These are phyloP conservation scores for Oplegnathus fasciatus DNA, from an alignment of 2,113 vertebrate genomes.

Conservation along the genomic window DNA sequence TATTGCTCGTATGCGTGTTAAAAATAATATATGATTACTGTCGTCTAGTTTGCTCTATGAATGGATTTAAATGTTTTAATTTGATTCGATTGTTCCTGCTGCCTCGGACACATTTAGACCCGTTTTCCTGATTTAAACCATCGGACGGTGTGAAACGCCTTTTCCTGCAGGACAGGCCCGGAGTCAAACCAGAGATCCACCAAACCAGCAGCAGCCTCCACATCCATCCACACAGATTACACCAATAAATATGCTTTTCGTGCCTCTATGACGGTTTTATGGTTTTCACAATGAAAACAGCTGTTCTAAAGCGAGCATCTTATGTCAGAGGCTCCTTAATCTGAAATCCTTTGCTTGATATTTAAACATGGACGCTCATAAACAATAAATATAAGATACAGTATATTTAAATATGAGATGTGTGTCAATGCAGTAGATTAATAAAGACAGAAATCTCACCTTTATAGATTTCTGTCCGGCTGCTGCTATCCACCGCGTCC, in stretches of 20 bases:
- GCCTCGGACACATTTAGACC: slow-evolving; percentile 12
- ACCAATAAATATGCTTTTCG: not conserved
- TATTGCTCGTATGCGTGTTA: not conserved
- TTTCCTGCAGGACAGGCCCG: slow-evolving; percentile 66
- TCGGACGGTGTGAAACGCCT: slow-evolving; percentile 66
- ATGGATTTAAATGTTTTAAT: not conserved
- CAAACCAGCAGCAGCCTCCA: slow-evolving; percentile 25
- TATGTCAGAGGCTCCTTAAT: slow-evolving; percentile 42
- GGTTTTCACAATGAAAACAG: slow-evolving; percentile 62
- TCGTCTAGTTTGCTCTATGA: not conserved
- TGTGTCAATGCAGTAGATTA: not conserved
- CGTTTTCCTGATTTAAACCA: slow-evolving; percentile 36
- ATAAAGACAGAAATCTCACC: slow-evolving; percentile 67
- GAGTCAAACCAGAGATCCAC: slow-evolving; percentile 35
- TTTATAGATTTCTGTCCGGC: slow-evolving; percentile 77
- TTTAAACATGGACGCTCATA: not conserved
- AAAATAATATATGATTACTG: not conserved
- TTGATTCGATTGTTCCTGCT: not conserved
- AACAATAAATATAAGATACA: fast-evolving
- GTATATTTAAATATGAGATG: not conserved
- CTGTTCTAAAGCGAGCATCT: slow-evolving; percentile 56
- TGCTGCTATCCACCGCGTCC: slow-evolving; percentile 80
- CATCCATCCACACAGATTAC: slow-evolving; percentile 40
- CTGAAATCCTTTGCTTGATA: not conserved
- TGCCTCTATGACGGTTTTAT: not conserved